Conservation (phyloP, 2,888 invertebrate species). For the Megaustenia siamemsis region DNA sequence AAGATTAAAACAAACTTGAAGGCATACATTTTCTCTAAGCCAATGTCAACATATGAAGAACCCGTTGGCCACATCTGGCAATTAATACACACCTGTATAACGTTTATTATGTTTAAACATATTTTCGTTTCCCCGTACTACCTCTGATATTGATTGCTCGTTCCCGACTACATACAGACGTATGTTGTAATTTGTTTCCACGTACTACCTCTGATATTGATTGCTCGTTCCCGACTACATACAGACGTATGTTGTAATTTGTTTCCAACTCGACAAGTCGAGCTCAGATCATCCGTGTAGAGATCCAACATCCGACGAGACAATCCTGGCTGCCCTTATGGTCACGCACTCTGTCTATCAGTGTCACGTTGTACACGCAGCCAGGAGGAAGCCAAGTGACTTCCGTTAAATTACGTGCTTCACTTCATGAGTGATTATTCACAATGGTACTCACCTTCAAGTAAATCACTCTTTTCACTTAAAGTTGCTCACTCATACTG, state of each 20-base stretch:
- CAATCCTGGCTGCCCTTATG: background rate
- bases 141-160: background rate
- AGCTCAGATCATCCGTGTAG: background rate
- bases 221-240: background rate
- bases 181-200: background rate
- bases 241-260: background rate
- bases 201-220: background rate
- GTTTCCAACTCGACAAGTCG: background rate
- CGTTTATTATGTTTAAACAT: too few relatives aligned
- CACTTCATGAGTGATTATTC: constrained; percentile 2
- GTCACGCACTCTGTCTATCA: background rate
- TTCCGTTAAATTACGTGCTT: background rate
- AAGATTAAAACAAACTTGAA: too few relatives aligned
- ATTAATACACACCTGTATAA: too few relatives aligned
- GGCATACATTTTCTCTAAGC: too few relatives aligned
- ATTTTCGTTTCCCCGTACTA: background rate
- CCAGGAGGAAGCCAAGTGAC: background rate
- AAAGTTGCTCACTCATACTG: background rate
- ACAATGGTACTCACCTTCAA: background rate
- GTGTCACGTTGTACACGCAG: background rate
- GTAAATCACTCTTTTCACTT: background rate
- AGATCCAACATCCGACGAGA: background rate
- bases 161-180: background rate
- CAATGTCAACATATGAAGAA: too few relatives aligned
- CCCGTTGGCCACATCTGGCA: too few relatives aligned